phyloP scores from a whole-genome alignment of 2,888 invertebrate genomes.

The Macrophya annulata region DNA sequence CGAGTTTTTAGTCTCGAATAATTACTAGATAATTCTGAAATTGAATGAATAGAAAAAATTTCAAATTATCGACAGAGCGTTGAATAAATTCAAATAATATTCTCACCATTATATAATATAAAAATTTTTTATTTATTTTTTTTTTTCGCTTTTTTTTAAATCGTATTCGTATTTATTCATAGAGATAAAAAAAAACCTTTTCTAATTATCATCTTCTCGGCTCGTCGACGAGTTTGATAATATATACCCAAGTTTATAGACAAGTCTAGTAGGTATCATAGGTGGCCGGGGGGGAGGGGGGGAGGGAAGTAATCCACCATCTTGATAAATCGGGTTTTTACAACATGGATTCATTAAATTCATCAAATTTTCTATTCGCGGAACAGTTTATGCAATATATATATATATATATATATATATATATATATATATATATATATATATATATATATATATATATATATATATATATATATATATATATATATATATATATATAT shows the following conservation, averaged over 20 bases:
- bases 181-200: background rate
- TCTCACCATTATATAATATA: background rate
- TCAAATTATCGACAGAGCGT: background rate
- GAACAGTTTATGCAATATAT: background rate
- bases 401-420: too few relatives aligned
- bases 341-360: background rate
- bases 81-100: background rate
- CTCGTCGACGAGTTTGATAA: background rate
- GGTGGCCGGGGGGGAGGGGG: background rate
- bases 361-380: background rate
- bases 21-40: background rate
- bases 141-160: background rate
- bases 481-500: too few relatives aligned
- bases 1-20: background rate
- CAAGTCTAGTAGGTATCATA: background rate
- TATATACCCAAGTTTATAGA: background rate
- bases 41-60: background rate
- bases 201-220: background rate
- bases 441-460: too few relatives aligned
- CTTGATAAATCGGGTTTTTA: background rate
- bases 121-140: background rate
- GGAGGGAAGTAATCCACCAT: background rate
- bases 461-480: too few relatives aligned
- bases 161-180: conserved; percentile 1
- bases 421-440: too few relatives aligned